These are phyloP conservation scores for Parasteatoda lunata DNA, from an alignment of 2,888 invertebrate species.

Conservation along the genomic window DNA sequence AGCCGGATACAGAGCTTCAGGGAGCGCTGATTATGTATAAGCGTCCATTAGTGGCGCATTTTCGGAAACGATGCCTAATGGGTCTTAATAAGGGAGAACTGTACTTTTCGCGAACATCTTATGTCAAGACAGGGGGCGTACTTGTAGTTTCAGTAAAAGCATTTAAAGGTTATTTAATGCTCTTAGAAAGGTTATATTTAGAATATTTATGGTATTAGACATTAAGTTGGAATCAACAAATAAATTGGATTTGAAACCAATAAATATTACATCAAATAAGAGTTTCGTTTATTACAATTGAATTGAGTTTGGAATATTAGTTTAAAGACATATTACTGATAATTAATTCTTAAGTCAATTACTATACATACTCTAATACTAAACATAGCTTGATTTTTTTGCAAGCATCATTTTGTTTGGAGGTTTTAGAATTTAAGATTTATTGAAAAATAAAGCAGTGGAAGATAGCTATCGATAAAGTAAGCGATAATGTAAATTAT, in stretches of 20 bases:
- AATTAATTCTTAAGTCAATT: no score
- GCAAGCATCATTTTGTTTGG: no score
- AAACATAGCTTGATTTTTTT: no score
- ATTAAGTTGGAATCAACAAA: background rate
- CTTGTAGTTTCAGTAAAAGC: background rate
- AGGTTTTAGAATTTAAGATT: no score
- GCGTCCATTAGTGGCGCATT: slow-evolving; percentile 40
- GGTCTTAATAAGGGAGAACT: slow-evolving; percentile 43
- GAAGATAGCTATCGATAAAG: no score
- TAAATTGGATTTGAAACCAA: background rate
- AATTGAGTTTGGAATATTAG: no score
- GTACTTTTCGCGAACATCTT: slow-evolving; percentile 29
- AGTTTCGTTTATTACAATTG: no score
- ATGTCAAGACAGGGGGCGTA: background rate
- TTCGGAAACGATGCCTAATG: slow-evolving; percentile 44
- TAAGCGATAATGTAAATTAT: no score
- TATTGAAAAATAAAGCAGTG: no score
- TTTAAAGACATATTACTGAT: no score
- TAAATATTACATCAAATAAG: background rate
- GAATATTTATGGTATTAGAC: background rate
- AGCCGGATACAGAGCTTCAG: background rate
- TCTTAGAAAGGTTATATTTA: background rate
- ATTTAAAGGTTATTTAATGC: background rate
- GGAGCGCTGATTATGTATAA: slow-evolving; percentile 30
- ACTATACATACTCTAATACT: no score